Evolutionary conservation across 2,113 vertebrate genomes (phyloP).

Genomic region (Sinocyclocheilus maitianheensis): DNA sequence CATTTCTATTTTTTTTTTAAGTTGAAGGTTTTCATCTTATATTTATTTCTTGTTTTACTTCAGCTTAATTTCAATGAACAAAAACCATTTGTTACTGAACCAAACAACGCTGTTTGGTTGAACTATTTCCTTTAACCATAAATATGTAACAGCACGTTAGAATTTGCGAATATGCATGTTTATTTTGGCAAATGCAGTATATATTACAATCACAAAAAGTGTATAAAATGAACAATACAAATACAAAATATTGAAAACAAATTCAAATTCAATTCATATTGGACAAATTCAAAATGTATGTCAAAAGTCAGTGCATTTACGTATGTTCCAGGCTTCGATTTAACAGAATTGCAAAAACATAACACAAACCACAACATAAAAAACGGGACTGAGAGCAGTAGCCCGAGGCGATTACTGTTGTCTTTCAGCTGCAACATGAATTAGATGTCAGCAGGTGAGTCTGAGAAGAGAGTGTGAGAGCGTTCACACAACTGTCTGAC

Average conservation of each 20-base stretch:
- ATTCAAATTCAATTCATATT: too few species aligned
- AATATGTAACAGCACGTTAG: neutral
- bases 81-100: neutral
- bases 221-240: too few species aligned
- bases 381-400: neutral
- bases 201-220: too few species aligned
- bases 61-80: neutral
- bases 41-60: neutral
- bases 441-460: constrained; percentile 27
- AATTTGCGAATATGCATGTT: neutral
- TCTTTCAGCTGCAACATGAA: constrained; percentile 7
- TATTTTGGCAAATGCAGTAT: too few species aligned
- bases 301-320: too few species aligned
- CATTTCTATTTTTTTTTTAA: too few species aligned
- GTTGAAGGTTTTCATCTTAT: neutral
- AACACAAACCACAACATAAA: too few species aligned
- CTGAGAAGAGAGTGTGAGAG: constrained; percentile 42
- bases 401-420: neutral
- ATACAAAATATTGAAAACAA: too few species aligned
- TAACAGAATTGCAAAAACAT: too few species aligned
- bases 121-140: neutral
- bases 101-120: neutral
- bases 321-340: too few species aligned
- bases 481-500: constrained; percentile 33
- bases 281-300: too few species aligned